A percentile compares a stretch with the other conserved stretches of the same genome.
These are phyloP conservation scores for Cyclophora albipunctata DNA, from an alignment of 2,888 invertebrate species.

Conservation along the genomic window DNA sequence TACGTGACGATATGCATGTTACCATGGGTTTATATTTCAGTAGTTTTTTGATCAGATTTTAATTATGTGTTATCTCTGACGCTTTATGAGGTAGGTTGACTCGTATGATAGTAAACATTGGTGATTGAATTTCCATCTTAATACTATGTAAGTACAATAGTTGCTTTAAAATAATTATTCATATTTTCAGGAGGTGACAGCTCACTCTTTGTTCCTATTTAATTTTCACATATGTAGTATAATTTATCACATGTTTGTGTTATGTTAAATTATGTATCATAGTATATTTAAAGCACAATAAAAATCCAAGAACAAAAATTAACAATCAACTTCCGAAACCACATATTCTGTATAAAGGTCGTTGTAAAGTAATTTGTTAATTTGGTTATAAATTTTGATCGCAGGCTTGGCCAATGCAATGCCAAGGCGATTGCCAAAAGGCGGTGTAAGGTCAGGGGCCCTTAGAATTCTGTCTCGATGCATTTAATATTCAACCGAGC, in stretches of 20 bases:
- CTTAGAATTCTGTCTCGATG: conserved; percentile 50
- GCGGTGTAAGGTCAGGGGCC: conserved; percentile 70
- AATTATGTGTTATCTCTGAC: too few species aligned
- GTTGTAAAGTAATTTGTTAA: conserved; percentile 7
- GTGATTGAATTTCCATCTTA: too few species aligned
- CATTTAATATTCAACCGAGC: conserved; percentile 24
- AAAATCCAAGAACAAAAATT: conserved; percentile 26
- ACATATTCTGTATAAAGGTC: too few species aligned
- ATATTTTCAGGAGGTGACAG: too few species aligned
- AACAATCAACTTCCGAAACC: conserved; percentile 21
- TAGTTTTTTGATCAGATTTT: too few species aligned
- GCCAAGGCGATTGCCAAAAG: conserved; percentile 72
- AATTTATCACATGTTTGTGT: too few species aligned
- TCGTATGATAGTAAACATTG: too few species aligned
- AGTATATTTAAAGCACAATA: conserved; percentile 10
- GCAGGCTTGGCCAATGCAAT: conserved; percentile 55
- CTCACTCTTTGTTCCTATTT: too few species aligned
- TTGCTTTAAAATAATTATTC: too few species aligned
- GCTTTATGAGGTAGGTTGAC: too few species aligned
- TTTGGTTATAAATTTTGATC: conserved; percentile 42
- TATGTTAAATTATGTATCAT: background rate
- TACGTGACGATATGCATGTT: conserved; percentile 16
- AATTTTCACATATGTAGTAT: too few species aligned
- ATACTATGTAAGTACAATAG: too few species aligned
- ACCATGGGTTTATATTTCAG: background rate